These are phyloP conservation scores for Thalpophila matura DNA, from an alignment of 2,888 invertebrate species.

Conservation along the genomic window DNA sequence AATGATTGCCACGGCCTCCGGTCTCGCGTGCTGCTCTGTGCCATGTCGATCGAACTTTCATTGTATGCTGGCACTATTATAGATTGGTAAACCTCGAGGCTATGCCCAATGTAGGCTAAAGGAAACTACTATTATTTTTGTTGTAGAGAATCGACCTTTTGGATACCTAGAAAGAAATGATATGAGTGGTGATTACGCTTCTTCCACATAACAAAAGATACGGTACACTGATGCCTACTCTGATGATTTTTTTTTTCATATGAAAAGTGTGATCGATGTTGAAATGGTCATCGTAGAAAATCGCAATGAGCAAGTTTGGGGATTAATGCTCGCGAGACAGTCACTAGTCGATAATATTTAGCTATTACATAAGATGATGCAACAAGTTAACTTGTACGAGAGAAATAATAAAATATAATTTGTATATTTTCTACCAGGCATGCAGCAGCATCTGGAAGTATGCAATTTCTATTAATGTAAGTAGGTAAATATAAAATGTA, in stretches of 20 bases:
- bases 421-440: background rate
- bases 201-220: too few species aligned
- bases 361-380: background rate
- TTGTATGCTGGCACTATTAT: conserved; percentile 34
- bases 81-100: background rate
- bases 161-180: background rate
- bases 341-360: too few species aligned
- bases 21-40: conserved; percentile 53
- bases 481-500: conserved; percentile 25
- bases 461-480: conserved; percentile 17
- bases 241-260: too few species aligned
- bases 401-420: conserved; percentile 4
- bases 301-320: too few species aligned
- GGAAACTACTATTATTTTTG: background rate
- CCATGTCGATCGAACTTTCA: conserved; percentile 50
- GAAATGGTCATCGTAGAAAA: too few species aligned
- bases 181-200: too few species aligned
- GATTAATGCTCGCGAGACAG: too few species aligned
- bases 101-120: background rate
- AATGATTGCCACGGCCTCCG: conserved; percentile 33
- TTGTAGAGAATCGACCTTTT: background rate
- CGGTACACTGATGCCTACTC: too few species aligned
- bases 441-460: conserved; percentile 8
- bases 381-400: background rate
- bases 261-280: too few species aligned